Percentiles rank a stretch among this genome's conserved stretches.
Conservation (phyloP, 2,888 invertebrate species). For the Drepanosiphum platanoidis region DNA sequence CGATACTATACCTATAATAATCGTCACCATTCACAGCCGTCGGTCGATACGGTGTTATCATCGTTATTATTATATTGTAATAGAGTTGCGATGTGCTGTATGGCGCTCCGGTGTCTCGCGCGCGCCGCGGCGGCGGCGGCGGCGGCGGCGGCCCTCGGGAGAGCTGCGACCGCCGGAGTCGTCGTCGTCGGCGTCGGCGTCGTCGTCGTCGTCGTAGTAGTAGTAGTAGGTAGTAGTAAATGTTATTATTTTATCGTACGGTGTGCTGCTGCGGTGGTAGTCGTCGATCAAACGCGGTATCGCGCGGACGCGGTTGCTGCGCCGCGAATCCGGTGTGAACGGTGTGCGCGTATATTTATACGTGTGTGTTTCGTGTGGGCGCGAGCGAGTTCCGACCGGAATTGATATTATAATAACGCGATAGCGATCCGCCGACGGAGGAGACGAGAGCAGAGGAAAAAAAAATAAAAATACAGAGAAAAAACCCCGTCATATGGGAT, state of each 20-base stretch:
- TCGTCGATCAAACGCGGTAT: slow-evolving; percentile 52
- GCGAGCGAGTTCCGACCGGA: too few species aligned
- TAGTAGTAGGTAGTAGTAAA: too few species aligned
- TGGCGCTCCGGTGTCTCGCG: background rate
- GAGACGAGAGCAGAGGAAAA: background rate
- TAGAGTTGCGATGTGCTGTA: too few species aligned
- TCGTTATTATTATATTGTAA: too few species aligned
- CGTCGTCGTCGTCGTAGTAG: background rate
- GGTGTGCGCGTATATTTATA: background rate
- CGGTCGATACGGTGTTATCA: too few species aligned
- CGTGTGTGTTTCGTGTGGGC: background rate
- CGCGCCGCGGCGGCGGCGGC: background rate
- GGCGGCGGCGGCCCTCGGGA: background rate
- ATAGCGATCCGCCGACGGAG: background rate
- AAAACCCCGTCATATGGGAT: too few species aligned
- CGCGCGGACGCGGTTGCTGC: slow-evolving; percentile 51
- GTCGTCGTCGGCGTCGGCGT: background rate
- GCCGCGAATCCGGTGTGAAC: slow-evolving; percentile 25
- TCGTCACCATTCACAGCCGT: too few species aligned
- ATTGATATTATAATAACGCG: too few species aligned
- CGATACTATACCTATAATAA: too few species aligned
- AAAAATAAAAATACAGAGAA: too few species aligned
- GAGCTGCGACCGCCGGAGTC: background rate
- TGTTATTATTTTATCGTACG: too few species aligned
- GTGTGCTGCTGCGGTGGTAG: background rate